phyloP scores from a whole-genome alignment of 1,140 invertebrate genomes.

The Cotesia glomerata region DNA sequence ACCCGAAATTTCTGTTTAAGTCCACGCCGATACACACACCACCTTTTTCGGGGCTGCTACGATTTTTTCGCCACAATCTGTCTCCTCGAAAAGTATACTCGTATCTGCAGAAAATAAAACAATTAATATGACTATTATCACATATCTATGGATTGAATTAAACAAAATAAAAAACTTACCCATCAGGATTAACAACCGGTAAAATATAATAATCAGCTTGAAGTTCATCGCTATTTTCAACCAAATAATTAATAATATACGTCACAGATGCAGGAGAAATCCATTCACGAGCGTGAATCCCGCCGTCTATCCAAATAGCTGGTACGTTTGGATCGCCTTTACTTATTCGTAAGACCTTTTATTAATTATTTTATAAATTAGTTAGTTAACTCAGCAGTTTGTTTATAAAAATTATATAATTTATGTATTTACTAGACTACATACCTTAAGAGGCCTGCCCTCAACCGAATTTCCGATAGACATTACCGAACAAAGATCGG shows the following conservation, averaged over 20 bases:
- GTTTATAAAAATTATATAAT: background rate
- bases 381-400: background rate
- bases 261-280: conserved; percentile 75
- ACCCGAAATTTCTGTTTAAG: conserved; percentile 75
- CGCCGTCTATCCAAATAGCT: conserved; percentile 70
- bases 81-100: conserved; percentile 76
- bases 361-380: background rate
- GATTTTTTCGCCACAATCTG: conserved; percentile 74
- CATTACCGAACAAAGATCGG: conserved; percentile 72
- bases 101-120: conserved; percentile 59
- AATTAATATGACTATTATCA: conserved; percentile 4
- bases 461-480: conserved; percentile 79
- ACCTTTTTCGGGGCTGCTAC: conserved; percentile 63
- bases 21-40: conserved; percentile 73
- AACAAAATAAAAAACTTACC: conserved; percentile 54
- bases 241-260: conserved; percentile 75
- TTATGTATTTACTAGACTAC: conserved; percentile 11
- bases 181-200: conserved; percentile 71
- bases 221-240: conserved; percentile 72
- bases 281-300: conserved; percentile 80
- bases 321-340: conserved; percentile 52
- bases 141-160: too few relatives aligned
- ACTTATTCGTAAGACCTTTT: conserved; percentile 70
- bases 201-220: conserved; percentile 69
- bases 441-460: conserved; percentile 75